Conservation (phyloP, 2,888 invertebrate species). For the Spilarctia lutea region DNA sequence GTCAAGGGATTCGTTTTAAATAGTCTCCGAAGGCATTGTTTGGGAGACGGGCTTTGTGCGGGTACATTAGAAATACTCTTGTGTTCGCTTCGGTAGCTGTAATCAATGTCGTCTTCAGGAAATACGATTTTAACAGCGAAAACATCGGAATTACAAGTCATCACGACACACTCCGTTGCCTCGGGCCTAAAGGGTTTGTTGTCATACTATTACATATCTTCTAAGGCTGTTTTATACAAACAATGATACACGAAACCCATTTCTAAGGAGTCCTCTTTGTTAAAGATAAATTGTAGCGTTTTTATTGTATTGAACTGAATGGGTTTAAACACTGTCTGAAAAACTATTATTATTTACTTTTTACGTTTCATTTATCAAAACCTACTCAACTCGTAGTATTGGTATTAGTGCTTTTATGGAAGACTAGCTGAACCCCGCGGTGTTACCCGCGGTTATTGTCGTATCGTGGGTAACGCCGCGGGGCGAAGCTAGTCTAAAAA, state of each 20-base stretch:
- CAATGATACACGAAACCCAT: constrained; percentile 64
- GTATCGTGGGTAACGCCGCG: too few relatives aligned
- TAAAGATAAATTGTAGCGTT: constrained; percentile 33
- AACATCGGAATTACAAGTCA: constrained; percentile 85
- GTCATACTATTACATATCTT: constrained; percentile 74
- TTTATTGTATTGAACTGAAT: constrained; percentile 36
- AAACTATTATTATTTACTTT: constrained; percentile 10
- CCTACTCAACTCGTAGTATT: neutral
- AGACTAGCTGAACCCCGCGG: too few relatives aligned
- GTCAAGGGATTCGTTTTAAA: constrained; percentile 80
- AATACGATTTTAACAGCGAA: constrained; percentile 85
- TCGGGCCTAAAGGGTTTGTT: constrained; percentile 82
- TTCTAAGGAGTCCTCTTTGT: constrained; percentile 53
- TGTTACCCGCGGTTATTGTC: too few relatives aligned
- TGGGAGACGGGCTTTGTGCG: constrained; percentile 71
- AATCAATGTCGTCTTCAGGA: constrained; percentile 81
- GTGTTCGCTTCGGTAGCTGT: constrained; percentile 74
- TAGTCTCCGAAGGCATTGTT: constrained; percentile 78
- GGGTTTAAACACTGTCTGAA: constrained; percentile 35
- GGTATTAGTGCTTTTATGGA: neutral
- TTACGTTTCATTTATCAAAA: neutral
- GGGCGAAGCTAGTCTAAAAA: too few relatives aligned
- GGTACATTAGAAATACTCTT: constrained; percentile 71
- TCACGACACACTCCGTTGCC: constrained; percentile 79
- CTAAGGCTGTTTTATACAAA: constrained; percentile 72